Conservation (phyloP, 2,113 vertebrate species). For the Brienomyrus brachyistius region DNA sequence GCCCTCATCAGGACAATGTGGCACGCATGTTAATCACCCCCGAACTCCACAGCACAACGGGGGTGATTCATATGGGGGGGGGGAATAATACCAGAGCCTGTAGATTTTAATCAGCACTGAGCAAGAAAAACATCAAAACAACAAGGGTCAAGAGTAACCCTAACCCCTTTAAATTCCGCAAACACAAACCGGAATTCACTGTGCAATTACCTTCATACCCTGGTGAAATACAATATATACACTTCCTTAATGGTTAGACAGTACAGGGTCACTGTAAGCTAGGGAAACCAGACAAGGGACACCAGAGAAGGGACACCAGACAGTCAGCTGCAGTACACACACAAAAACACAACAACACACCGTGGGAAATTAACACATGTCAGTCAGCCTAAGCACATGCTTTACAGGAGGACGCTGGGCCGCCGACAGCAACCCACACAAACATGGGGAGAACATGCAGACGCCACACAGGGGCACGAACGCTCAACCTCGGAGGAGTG, state of each 20-base stretch:
- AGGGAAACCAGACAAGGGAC: too few species aligned
- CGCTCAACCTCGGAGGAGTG: background rate
- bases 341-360: background rate
- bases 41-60: background rate
- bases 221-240: background rate
- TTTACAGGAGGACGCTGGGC: background rate
- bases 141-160: background rate
- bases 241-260: background rate
- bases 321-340: background rate
- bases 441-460: background rate
- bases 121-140: background rate
- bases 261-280: background rate
- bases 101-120: background rate
- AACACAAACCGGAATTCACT: background rate
- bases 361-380: background rate
- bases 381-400: background rate
- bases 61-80: background rate
- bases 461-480: background rate
- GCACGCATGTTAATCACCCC: background rate
- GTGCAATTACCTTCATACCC: background rate
- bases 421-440: background rate
- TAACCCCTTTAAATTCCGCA: background rate
- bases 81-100: background rate
- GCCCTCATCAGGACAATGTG: background rate
- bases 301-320: background rate